These are phyloP conservation scores for Spodoptera picta DNA, from an alignment of 2,888 invertebrate genomes.

Conservation along the genomic window DNA sequence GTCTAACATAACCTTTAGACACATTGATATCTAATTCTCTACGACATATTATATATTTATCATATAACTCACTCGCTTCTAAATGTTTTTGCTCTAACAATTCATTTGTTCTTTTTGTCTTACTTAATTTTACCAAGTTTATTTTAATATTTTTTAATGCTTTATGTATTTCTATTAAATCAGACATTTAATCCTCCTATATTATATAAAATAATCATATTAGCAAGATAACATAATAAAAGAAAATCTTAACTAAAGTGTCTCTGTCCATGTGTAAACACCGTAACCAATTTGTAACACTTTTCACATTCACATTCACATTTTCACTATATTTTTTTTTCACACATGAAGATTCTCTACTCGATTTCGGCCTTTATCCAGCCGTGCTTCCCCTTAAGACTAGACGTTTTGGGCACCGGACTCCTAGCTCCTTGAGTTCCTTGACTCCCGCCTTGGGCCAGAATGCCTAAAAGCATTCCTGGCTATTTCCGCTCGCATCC, in stretches of 20 bases:
- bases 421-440: conserved; percentile 8
- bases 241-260: conserved; percentile 1
- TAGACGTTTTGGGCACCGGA: conserved; percentile 6
- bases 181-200: conserved; percentile 1
- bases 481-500: conserved; percentile 2
- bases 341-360: conserved; percentile 1
- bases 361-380: conserved; percentile 2
- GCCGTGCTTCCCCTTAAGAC: conserved; percentile 1
- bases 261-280: background rate
- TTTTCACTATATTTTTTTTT: conserved; percentile 1
- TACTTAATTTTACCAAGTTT: conserved; percentile 1
- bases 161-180: conserved; percentile 6
- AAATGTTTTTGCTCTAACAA: conserved; percentile 5
- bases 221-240: background rate
- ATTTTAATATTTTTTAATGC: conserved; percentile 2
- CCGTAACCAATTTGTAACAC: conserved; percentile 1
- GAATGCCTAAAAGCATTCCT: conserved; percentile 4
- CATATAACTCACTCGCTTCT: conserved; percentile 1
- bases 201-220: background rate
- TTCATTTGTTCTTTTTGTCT: conserved; percentile 1
- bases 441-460: conserved; percentile 4
- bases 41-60: conserved; percentile 2
- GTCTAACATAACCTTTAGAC: too few relatives aligned
- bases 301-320: too few relatives aligned
- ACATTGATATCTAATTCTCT: conserved; percentile 4